Conservation (phyloP, 2,797 vertebrate species). For the Chiroxiphia lanceolata region DNA sequence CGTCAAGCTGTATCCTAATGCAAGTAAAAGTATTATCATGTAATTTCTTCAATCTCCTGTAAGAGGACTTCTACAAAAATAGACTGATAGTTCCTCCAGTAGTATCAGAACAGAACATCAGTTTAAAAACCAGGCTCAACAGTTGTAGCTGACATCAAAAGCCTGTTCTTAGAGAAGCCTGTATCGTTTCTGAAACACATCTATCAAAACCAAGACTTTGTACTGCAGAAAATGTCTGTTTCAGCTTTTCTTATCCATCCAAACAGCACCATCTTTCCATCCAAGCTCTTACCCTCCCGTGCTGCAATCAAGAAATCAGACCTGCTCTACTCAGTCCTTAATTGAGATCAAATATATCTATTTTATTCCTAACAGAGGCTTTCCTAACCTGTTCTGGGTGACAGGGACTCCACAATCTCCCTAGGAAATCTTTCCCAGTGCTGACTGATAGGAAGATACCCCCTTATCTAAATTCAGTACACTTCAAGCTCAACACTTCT, state of each 20-base stretch:
- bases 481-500: neutral
- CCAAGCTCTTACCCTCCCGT: neutral
- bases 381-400: neutral
- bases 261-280: neutral
- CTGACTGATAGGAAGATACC: neutral
- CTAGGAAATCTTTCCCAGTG: neutral
- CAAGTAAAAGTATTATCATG: neutral
- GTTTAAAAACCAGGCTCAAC: neutral
- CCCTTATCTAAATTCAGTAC: neutral
- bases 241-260: slow-evolving; percentile 4
- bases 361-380: neutral
- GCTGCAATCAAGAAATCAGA: neutral
- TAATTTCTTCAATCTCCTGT: neutral
- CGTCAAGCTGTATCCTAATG: neutral
- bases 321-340: neutral
- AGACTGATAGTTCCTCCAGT: neutral
- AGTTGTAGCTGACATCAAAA: neutral
- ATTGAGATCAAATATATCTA: slow-evolving; percentile 5
- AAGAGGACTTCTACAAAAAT: neutral
- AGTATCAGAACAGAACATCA: neutral
- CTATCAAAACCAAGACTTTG: neutral
- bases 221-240: neutral
- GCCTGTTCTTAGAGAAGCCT: neutral
- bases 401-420: neutral
- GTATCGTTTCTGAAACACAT: neutral